Base-by-base conservation (phyloP, 2,797 vertebrate species). In the Sparidentex hasta region DNA sequence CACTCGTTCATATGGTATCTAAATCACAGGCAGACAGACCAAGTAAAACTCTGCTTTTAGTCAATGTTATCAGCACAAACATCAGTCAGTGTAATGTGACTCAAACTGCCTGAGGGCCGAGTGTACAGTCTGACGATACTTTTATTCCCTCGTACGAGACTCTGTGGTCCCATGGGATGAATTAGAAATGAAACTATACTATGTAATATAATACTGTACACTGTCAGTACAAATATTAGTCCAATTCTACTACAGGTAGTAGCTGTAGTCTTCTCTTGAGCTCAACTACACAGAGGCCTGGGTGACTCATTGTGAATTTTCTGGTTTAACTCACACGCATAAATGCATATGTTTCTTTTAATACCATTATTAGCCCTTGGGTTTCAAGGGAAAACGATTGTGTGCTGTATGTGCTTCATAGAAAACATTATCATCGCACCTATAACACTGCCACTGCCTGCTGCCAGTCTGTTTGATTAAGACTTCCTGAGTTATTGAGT, bases 71-170 rank as follows among this genome's bases (percentile, higher is more conserved):
- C 72, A 52, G 48, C 70, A 74, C 43, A 56, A 77, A 64, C 67
- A 85, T 73, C 81, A 80, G 51, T 71, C 67, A 48, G 20, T 73
- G 69, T 78, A 79, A 83, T 72, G n/a, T 23, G 65, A 80, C 72
- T 76, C 58, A 17, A 69, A 59, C 71, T 62, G 82, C 75, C 62
- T 65, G 52, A 38, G 54, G 72, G 62, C 33, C 5, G 17, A 4
- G 25, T 47, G 61, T 44, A 41, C 2, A 27, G 20, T 65, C 21
- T 56, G 29, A 71, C 51, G 69, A 69, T 29, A 64, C 27, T 33
- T 68, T 55, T 46, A 62, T 72, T 65, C 50, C 33, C 33, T 7
- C 27, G 54, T 18, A 47, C 1, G 4, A 11, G 2, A 18, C 38
- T 48, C 20, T 23, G 7, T 11, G 54, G n/a, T 50, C 38, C 67